phyloP scores from a whole-genome alignment of 2,113 vertebrate species.

The Cryptomyrus ogoouensis region DNA sequence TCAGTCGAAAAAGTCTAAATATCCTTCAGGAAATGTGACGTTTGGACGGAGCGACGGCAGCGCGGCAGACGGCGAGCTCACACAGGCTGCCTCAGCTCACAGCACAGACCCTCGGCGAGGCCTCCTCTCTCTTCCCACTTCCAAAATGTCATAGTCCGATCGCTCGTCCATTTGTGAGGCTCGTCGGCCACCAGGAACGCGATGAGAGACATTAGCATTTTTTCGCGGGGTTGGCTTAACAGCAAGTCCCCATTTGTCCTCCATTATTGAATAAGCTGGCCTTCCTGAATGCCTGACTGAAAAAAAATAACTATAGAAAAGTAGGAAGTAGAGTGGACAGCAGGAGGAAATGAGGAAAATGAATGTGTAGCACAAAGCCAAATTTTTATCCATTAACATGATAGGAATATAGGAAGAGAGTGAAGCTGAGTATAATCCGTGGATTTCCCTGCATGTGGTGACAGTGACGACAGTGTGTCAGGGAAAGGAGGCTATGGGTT shows the following conservation, averaged over 20 bases:
- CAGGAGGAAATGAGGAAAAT: neutral
- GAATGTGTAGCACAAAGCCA: neutral
- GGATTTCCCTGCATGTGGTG: neutral
- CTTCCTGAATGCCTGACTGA: neutral
- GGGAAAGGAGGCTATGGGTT: slow-evolving; percentile 60
- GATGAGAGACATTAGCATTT: neutral
- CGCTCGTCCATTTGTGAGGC: neutral
- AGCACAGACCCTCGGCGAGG: no score
- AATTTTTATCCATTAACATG: neutral
- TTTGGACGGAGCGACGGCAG: neutral
- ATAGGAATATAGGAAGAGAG: neutral
- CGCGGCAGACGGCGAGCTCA: neutral
- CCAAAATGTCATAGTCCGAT: neutral
- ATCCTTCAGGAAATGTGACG: neutral
- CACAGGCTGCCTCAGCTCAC: neutral
- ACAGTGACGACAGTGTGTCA: slow-evolving; percentile 5
- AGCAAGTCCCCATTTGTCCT: neutral
- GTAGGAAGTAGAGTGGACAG: neutral
- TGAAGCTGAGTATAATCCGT: neutral
- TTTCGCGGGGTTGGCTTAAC: neutral
- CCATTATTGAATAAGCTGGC: neutral
- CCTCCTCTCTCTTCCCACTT: neutral
- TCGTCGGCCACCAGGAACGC: neutral
- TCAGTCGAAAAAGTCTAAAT: neutral
- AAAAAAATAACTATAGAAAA: neutral